These are phyloP conservation scores for Equus quagga DNA, from an alignment of 2,113 vertebrate species.

Conservation along the genomic window DNA sequence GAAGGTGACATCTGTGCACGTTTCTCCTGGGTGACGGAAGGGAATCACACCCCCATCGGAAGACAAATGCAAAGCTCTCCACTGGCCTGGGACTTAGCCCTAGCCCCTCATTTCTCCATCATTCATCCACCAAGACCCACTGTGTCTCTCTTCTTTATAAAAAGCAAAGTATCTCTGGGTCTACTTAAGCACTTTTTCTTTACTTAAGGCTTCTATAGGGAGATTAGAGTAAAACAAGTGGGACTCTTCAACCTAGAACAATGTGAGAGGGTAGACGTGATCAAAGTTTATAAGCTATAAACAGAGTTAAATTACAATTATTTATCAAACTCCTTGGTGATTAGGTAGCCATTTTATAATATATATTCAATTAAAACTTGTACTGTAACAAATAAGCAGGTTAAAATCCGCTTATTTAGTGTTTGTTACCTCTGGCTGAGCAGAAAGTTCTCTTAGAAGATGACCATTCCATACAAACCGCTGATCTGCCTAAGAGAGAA, in stretches of 20 bases:
- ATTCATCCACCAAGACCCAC: background rate
- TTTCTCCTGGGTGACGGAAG: background rate
- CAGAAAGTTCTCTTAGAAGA: constrained; percentile 94
- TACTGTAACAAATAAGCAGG: background rate
- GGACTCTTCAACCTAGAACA: background rate
- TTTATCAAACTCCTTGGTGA: background rate
- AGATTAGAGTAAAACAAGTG: background rate
- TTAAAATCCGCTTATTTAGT: background rate
- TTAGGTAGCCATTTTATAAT: background rate
- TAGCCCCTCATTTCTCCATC: background rate
- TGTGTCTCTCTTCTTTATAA: background rate
- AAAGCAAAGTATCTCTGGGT: background rate
- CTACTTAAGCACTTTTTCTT: background rate
- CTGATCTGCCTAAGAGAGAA: constrained; percentile 93
- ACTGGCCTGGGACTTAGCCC: background rate
- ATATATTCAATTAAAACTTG: background rate
- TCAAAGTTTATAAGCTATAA: background rate
- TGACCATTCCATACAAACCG: constrained; percentile 98
- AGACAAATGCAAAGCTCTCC: background rate
- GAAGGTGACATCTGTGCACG: rapidly evolving
- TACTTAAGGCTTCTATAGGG: background rate
- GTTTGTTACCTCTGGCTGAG: constrained; percentile 95
- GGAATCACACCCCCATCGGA: background rate
- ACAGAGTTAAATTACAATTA: background rate
- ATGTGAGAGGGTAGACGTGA: background rate